Base-by-base conservation (phyloP, 2,113 vertebrate species). In the Zosterops lateralis region DNA sequence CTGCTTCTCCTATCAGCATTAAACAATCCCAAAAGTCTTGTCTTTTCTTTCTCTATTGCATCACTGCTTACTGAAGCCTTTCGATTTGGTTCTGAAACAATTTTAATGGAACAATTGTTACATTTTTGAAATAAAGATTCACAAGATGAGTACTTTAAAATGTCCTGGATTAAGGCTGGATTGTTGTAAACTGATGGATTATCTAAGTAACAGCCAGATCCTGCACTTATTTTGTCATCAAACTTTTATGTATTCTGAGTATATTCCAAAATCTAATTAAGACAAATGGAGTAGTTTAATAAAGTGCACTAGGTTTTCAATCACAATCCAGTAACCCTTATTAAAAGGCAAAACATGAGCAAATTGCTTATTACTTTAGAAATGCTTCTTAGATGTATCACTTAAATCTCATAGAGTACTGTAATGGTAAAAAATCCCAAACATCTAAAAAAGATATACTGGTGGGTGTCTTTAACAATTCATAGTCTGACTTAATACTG, bases 1-100 rank as follows among this genome's bases (percentile, higher is more conserved):
- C 87, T 98, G 97, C 95, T 98, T 74, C 97, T 98, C 95, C 97
- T 98, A 78, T 97, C 98, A 82, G 98, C 98, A 89, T 97, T 98
- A 95, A 99, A 98, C 92, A 99, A 97, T 90, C 98, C 98, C 93
- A 99, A 96, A 54, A 99, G 92, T 56, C 98, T 98, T 96, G 98
- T 99, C 96, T 98, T 98, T 81, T 98, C 98, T 86, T 96, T 99
- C 79, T 99, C 98, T 74, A 97, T 68, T 87, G 94, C 96, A 51
- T 97, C 97, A 77, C 97, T 97, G 96, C 97, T 98, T 74, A 97
- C 82, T 66, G 98, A 98, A 74, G 97, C 93, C 72, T 98, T 98
- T 89, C 82, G 86, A 73, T 97, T 92, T 42, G 98, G 97, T 74
- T 99, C 99, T 99, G 97, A 85, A 97, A 66, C 25, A 93, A 92